Evolutionary conservation across 37 sponge, comb jelly and placozoan species (phyloP).

Genomic region (Crambe crambe): DNA sequence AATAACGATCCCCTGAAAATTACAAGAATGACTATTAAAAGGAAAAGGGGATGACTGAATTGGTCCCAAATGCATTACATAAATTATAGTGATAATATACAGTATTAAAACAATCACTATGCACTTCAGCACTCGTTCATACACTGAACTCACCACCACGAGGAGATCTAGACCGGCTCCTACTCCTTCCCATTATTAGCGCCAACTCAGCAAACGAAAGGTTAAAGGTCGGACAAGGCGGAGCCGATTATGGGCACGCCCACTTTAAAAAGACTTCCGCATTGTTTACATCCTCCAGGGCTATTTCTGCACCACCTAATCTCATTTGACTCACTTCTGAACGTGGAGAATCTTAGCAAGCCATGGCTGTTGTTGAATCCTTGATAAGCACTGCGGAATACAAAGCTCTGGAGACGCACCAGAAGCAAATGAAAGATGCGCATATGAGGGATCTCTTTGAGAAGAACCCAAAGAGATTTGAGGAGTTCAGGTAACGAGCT

Average conservation of each 20-base stretch:
- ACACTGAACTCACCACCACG: slow-evolving; percentile 35
- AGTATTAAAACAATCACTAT: too few relatives aligned
- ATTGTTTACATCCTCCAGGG: not conserved
- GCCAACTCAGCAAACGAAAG: not conserved
- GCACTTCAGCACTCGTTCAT: too few relatives aligned
- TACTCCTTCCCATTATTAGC: slow-evolving; percentile 10
- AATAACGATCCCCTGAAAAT: slow-evolving; percentile 20
- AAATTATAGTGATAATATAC: not conserved
- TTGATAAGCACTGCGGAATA: slow-evolving; percentile 47
- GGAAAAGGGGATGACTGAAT: not conserved
- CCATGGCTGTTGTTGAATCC: not conserved
- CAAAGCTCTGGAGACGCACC: slow-evolving; percentile 65
- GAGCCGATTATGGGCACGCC: not conserved
- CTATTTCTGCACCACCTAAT: not conserved
- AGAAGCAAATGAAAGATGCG: slow-evolving; percentile 39
- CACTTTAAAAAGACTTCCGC: not conserved
- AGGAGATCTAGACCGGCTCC: slow-evolving; percentile 51
- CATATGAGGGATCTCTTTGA: slow-evolving; percentile 87
- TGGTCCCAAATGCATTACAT: not conserved
- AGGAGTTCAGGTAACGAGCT: slow-evolving; percentile 67
- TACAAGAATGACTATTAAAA: not conserved
- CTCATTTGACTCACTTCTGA: too few relatives aligned
- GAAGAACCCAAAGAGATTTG: slow-evolving; percentile 82
- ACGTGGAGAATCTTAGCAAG: not conserved
- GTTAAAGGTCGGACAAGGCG: not conserved